Conservation (phyloP, 2,888 invertebrate genomes). For the Sinotaia quadrata region DNA sequence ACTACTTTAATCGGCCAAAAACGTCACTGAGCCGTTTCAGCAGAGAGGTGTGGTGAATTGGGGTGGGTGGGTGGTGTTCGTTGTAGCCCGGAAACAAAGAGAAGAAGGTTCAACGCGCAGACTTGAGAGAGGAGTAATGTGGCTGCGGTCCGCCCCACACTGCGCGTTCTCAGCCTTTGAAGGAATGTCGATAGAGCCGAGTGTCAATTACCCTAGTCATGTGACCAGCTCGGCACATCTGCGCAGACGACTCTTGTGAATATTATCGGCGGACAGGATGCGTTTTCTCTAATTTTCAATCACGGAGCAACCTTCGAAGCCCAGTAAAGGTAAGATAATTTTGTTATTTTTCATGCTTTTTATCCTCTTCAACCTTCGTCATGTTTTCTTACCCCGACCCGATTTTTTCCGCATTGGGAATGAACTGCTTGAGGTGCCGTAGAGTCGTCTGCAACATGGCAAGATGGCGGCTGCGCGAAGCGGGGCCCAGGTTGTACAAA, state of each 20-base stretch:
- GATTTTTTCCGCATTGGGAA: background rate
- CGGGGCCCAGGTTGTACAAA: constrained; percentile 22
- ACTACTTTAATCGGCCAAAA: background rate
- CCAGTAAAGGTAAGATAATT: constrained; percentile 22
- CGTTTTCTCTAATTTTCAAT: constrained; percentile 10
- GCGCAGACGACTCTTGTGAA: constrained; percentile 30
- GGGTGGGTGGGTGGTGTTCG: background rate
- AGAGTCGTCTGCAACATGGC: constrained; percentile 33
- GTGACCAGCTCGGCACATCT: constrained; percentile 30
- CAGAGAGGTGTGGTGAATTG: background rate
- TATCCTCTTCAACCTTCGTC: background rate
- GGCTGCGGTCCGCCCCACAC: constrained; percentile 16
- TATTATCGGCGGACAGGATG: constrained; percentile 24
- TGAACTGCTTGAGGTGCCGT: background rate
- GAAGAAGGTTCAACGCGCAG: constrained; percentile 3
- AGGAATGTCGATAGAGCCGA: constrained; percentile 32
- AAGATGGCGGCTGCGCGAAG: constrained; percentile 28
- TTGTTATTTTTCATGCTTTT: background rate
- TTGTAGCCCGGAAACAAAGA: constrained; percentile 10
- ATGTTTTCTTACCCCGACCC: background rate
- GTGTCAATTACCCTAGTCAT: constrained; percentile 32
- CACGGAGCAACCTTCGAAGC: background rate
- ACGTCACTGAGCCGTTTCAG: background rate
- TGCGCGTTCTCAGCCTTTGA: constrained; percentile 26
- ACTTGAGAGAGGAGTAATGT: constrained; percentile 9